Evolutionary conservation across 1,140 invertebrate species (phyloP).

Genomic region (Lasaia peninsularis): DNA sequence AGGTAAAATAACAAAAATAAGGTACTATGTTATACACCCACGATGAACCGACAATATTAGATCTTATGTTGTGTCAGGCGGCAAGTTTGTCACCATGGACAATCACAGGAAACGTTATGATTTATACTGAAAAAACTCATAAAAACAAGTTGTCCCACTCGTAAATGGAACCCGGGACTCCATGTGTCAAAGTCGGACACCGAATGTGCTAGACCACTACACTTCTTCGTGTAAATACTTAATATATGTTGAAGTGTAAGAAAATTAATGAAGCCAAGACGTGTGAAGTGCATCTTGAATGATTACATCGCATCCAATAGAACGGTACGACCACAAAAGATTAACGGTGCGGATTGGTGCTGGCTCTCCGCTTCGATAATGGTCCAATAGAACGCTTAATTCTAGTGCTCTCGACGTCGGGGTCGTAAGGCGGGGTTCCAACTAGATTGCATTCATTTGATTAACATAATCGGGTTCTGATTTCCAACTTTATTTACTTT

Average conservation of each 20-base stretch:
- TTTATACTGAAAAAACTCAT: no score
- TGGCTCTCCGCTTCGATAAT: constrained; percentile 25
- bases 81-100: no score
- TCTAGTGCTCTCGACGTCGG: constrained; percentile 26
- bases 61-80: no score
- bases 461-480: constrained; percentile 30
- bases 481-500: constrained; percentile 25
- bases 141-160: no score
- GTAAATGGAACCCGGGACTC: no score
- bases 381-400: constrained; percentile 26
- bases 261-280: constrained; percentile 43
- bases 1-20: no score
- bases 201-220: no score
- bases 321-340: constrained; percentile 26
- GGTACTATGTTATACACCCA: no score
- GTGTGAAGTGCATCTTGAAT: constrained; percentile 29
- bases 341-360: constrained; percentile 32
- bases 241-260: background rate
- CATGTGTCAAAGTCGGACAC: no score
- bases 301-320: constrained; percentile 23
- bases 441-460: constrained; percentile 26
- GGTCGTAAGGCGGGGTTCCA: constrained; percentile 16
- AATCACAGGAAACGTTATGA: no score
- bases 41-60: no score
- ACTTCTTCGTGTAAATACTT: no score